phyloP scores from a whole-genome alignment of 2,888 invertebrate species.

The Lobophora halterata region DNA sequence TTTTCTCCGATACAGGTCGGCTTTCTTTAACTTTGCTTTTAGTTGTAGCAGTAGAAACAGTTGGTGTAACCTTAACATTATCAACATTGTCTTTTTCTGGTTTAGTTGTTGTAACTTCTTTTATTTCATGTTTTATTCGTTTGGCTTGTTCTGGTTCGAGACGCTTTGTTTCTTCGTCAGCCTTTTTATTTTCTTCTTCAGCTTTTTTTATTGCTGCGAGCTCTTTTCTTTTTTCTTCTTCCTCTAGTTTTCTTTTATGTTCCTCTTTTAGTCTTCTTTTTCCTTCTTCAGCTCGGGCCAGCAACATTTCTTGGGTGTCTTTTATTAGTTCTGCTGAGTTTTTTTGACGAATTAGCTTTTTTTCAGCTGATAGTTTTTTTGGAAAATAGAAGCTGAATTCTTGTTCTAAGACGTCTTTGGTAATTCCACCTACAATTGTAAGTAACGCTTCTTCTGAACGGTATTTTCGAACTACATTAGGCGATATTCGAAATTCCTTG shows the following conservation, averaged over 20 bases:
- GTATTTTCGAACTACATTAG: slow-evolving; percentile 21
- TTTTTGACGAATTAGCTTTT: slow-evolving; percentile 21
- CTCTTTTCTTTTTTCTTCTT: slow-evolving; percentile 28
- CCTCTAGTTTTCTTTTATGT: slow-evolving; percentile 20
- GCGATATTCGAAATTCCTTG: too few relatives aligned
- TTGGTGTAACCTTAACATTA: slow-evolving; percentile 4
- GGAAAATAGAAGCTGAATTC: slow-evolving; percentile 51
- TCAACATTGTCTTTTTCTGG: slow-evolving; percentile 1
- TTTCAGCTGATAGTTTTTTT: slow-evolving; percentile 22
- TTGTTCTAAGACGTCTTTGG: slow-evolving; percentile 30
- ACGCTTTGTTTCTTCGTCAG: slow-evolving; percentile 10
- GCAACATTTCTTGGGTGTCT: slow-evolving; percentile 44
- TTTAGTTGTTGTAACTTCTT: too few relatives aligned
- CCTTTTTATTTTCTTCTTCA: slow-evolving; percentile 13
- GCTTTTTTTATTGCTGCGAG: slow-evolving; percentile 21
- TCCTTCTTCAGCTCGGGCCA: slow-evolving; percentile 31
- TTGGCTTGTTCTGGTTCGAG: too few relatives aligned
- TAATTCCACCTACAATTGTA: slow-evolving; percentile 4
- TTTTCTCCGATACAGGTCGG: background rate
- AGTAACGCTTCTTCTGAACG: slow-evolving; percentile 32
- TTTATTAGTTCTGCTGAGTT: slow-evolving; percentile 54
- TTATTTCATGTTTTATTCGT: too few relatives aligned
- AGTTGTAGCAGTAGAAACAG: slow-evolving; percentile 5
- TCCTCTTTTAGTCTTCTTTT: slow-evolving; percentile 22
- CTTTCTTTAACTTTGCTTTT: slow-evolving; percentile 12